Evolutionary conservation across 2,113 vertebrate genomes (phyloP).

Genomic region (Oenanthe melanoleuca): DNA sequence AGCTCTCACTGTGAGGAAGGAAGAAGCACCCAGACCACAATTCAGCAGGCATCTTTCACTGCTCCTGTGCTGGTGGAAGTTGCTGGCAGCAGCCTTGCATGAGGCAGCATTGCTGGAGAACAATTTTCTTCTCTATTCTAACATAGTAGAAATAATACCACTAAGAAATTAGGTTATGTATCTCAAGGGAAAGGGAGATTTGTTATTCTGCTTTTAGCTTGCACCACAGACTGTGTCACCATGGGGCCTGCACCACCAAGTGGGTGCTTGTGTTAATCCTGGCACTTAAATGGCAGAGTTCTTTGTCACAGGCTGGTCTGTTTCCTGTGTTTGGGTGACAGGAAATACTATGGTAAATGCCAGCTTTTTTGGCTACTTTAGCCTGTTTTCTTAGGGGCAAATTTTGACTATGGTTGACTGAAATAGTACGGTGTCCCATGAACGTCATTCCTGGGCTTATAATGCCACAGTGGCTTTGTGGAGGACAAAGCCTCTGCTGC

Average conservation of each 20-base stretch:
- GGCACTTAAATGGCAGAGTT: background rate
- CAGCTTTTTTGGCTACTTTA: background rate
- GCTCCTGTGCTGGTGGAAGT: background rate
- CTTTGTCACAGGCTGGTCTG: background rate
- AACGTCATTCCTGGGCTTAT: background rate
- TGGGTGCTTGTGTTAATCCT: background rate
- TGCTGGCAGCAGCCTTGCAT: background rate
- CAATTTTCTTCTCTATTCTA: background rate
- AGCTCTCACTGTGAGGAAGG: background rate
- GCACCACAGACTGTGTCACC: background rate
- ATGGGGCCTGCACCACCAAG: background rate
- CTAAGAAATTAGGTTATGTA: conserved; percentile 5
- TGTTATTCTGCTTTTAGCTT: conserved; percentile 3
- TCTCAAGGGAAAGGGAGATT: background rate
- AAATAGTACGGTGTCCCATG: rapidly evolving
- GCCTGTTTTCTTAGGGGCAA: background rate
- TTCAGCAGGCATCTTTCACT: rapidly evolving
- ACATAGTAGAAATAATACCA: background rate
- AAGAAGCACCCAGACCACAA: background rate
- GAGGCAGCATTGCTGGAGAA: background rate
- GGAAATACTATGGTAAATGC: background rate
- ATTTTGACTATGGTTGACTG: background rate
- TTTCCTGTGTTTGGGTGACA: background rate
- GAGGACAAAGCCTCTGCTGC: background rate
- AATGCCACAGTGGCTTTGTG: background rate